Evolutionary conservation across 1,140 invertebrate genomes (phyloP), one percentile per base, ranked within the genome.

Genomic region (Ruditapes philippinarum): DNA sequence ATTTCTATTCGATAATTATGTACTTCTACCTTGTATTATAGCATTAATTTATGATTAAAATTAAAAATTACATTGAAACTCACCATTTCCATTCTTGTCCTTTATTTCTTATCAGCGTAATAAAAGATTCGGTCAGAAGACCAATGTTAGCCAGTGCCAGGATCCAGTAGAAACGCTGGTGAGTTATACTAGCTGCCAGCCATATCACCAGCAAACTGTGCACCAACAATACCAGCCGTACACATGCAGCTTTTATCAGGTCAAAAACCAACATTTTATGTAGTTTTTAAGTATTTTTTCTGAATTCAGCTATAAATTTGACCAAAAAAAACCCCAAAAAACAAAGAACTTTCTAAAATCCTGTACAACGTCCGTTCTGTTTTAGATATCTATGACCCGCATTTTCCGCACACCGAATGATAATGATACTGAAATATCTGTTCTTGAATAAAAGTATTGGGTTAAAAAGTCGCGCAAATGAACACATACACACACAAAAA

Each of bases 1-100:
- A n/a, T n/a, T n/a, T n/a, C n/a, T n/a, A n/a, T n/a, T n/a, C n/a
- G n/a, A n/a, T n/a, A n/a, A n/a, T n/a, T n/a, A n/a, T n/a, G n/a
- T n/a, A n/a, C n/a, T n/a, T n/a, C n/a, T n/a, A n/a, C n/a, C n/a
- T n/a, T n/a, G n/a, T n/a, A n/a, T n/a, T n/a, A n/a, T n/a, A n/a
- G n/a, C n/a, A n/a, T n/a, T n/a, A n/a, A n/a, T n/a, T n/a, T n/a
- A n/a, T n/a, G n/a, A 57, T 19, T 57, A 11, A 19, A 19, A 22
- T 5, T 57, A 57, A 49, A 57, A 7, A 4, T 14, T 22, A 19
- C n/a, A 7, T 57, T 25, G 7, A 38, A 4, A 89, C 91, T 90
- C 88, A 94, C 94, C 92, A 94, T 88, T 94, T 93, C 90, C 92
- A 94, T 90, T 94, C 94, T 68, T 91, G 83, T 60, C 93, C 93